A percentile compares a stretch with the other conserved stretches of the same genome.
phyloP scores from a whole-genome alignment of 1,140 invertebrate genomes.

The Campodea augens region DNA sequence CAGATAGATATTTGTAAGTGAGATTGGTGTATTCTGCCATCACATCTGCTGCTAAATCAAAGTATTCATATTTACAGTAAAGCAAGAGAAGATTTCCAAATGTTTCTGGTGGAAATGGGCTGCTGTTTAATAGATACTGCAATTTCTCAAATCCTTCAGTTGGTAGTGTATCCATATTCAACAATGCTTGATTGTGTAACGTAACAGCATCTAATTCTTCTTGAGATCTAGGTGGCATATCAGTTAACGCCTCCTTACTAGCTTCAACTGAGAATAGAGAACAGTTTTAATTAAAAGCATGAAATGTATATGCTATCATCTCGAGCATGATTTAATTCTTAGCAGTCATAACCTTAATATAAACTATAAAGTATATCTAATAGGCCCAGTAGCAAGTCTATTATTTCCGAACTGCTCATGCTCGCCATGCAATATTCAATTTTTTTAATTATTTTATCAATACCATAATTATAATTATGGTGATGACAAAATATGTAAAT shows the following conservation, averaged over 20 bases:
- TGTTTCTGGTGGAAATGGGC: conserved; percentile 91
- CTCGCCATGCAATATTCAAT: too few species aligned
- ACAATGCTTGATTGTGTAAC: conserved; percentile 90
- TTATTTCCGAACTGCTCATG: too few species aligned
- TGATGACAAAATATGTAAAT: too few species aligned
- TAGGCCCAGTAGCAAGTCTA: too few species aligned
- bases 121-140: conserved; percentile 89
- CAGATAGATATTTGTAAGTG: conserved; percentile 93
- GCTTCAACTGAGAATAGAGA: conserved; percentile 44
- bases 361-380: too few species aligned
- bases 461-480: too few species aligned
- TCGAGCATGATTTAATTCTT: not conserved
- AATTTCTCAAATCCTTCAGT: conserved; percentile 91
- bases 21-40: conserved; percentile 94
- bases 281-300: not conserved
- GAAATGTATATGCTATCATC: not conserved
- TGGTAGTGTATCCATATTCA: conserved; percentile 78
- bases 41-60: conserved; percentile 92
- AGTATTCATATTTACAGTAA: conserved; percentile 95
- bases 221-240: conserved; percentile 92
- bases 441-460: too few species aligned
- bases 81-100: conserved; percentile 89
- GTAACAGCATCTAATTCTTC: conserved; percentile 96
- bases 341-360: not conserved
- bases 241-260: conserved; percentile 82